Evolutionary conservation across 1,140 invertebrate genomes (phyloP).

Genomic region (Saccostrea echinata): DNA sequence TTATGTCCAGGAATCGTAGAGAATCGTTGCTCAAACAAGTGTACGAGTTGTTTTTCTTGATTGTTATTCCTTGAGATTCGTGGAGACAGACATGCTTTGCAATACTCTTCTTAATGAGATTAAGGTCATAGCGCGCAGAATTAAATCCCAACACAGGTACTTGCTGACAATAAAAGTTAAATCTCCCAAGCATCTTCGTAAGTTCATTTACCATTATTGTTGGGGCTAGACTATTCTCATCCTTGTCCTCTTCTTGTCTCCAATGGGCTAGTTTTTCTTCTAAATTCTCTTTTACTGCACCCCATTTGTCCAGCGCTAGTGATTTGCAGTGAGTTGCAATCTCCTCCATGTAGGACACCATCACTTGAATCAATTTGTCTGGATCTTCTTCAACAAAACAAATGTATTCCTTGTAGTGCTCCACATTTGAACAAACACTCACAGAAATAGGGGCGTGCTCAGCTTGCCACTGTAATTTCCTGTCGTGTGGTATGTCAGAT

Average conservation of each 20-base stretch:
- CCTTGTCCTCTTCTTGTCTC: not conserved
- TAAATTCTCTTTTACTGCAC: not conserved
- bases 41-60: slow-evolving; percentile 50
- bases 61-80: slow-evolving; percentile 43
- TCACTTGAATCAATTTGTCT: not conserved
- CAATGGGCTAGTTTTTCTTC: not conserved
- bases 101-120: slow-evolving; percentile 52
- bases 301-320: slow-evolving; percentile 28
- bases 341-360: slow-evolving; percentile 44
- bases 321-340: not conserved
- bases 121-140: slow-evolving; percentile 58
- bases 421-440: slow-evolving; percentile 42
- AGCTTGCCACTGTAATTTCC: slow-evolving; percentile 36
- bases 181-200: not conserved
- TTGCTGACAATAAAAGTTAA: slow-evolving; percentile 42
- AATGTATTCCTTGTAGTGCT: not conserved
- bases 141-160: slow-evolving; percentile 57
- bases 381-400: slow-evolving; percentile 38
- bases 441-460: slow-evolving; percentile 36
- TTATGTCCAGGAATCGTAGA: slow-evolving; percentile 52
- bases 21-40: slow-evolving; percentile 43
- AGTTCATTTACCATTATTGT: slow-evolving; percentile 23
- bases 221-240: not conserved
- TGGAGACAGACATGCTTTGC: slow-evolving; percentile 51
- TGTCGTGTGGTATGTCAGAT: not conserved